These are phyloP conservation scores for Synergus itoensis DNA, from an alignment of 2,888 invertebrate genomes.

Conservation along the genomic window DNA sequence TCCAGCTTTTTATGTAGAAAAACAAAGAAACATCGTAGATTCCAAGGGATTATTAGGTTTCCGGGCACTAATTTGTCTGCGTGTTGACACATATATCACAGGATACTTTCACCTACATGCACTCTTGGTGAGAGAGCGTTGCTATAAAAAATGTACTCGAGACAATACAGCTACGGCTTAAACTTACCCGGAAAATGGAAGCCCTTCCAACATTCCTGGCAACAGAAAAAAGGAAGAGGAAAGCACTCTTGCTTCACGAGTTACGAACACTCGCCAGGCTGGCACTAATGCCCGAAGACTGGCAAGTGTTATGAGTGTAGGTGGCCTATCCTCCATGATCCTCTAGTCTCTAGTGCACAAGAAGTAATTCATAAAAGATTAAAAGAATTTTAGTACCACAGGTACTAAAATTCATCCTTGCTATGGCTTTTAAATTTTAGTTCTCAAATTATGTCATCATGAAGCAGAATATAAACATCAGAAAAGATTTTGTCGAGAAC, in stretches of 20 bases:
- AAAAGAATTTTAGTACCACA: background rate
- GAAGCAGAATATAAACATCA: too few relatives aligned
- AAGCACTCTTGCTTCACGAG: constrained; percentile 27
- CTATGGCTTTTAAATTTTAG: background rate
- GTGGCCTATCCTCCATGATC: background rate
- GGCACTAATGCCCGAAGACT: constrained; percentile 27
- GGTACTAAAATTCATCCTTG: background rate
- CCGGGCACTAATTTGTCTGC: constrained; percentile 19
- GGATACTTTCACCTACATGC: constrained; percentile 7
- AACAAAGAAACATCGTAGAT: background rate
- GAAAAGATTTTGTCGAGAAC: too few relatives aligned
- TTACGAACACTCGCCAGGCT: constrained; percentile 37
- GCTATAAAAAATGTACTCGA: constrained; percentile 32
- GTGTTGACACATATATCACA: constrained; percentile 26
- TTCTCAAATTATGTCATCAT: too few relatives aligned
- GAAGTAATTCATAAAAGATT: constrained; percentile 28
- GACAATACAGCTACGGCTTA: constrained; percentile 44
- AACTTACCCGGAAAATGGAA: constrained; percentile 53
- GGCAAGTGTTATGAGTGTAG: constrained; percentile 18
- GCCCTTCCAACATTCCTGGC: constrained; percentile 42
- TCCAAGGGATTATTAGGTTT: background rate
- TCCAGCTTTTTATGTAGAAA: background rate
- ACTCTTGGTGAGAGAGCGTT: constrained; percentile 5
- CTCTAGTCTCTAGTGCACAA: background rate
- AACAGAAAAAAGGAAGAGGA: constrained; percentile 22